These are phyloP conservation scores for Nycticorax nycticorax DNA, from an alignment of 2,113 vertebrate genomes.

Conservation along the genomic window DNA sequence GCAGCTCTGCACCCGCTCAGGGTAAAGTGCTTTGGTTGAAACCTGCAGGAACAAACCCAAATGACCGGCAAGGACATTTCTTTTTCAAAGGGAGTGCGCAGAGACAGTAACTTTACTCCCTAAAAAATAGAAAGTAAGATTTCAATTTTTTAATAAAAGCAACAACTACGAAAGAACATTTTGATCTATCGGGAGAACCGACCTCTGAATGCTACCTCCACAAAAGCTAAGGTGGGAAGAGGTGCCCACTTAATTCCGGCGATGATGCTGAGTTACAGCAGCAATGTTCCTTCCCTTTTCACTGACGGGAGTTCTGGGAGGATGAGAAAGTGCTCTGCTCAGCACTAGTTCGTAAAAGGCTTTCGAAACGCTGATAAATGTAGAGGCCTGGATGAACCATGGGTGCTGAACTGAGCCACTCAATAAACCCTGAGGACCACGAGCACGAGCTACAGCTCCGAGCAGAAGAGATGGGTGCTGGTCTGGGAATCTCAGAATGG, in stretches of 20 bases:
- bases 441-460: accelerated
- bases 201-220: not conserved
- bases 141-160: not conserved
- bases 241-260: not conserved
- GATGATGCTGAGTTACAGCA: not conserved
- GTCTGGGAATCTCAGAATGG: not conserved
- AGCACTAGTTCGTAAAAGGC: not conserved
- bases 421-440: accelerated
- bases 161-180: not conserved
- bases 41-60: not conserved
- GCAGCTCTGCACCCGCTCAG: not conserved
- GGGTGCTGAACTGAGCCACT: not conserved
- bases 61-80: not conserved
- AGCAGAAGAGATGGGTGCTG: not conserved
- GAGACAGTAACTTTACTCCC: not conserved
- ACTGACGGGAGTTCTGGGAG: not conserved
- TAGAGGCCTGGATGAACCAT: not conserved
- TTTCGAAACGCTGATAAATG: not conserved
- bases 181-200: not conserved
- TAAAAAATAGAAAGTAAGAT: not conserved
- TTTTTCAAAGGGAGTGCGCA: not conserved
- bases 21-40: not conserved
- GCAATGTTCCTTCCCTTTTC: not conserved
- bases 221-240: not conserved
- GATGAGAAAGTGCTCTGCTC: not conserved